Percentiles rank a stretch among this genome's conserved stretches.
phyloP scores from a whole-genome alignment of 2,888 invertebrate genomes.

The Patella ulyssiponensis region DNA sequence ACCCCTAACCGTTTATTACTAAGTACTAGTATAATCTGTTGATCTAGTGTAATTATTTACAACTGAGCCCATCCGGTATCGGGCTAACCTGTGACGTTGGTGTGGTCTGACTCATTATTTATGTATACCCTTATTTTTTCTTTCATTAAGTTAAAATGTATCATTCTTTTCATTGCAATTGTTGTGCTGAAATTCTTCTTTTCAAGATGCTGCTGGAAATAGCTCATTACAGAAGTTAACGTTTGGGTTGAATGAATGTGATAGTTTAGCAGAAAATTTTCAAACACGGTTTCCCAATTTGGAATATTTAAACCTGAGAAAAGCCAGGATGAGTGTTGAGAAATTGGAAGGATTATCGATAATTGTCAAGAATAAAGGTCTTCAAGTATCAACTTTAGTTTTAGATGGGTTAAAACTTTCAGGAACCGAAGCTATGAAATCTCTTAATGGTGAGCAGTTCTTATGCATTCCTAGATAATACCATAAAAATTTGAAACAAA shows the following conservation, averaged over 20 bases:
- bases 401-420: conserved; percentile 61
- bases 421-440: conserved; percentile 46
- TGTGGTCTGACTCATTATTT: no score
- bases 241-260: conserved; percentile 50
- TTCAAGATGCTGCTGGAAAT: conserved; percentile 33
- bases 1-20: no score
- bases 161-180: no score
- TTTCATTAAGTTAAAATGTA: no score
- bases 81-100: no score
- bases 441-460: conserved; percentile 43
- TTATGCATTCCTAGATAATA: neutral
- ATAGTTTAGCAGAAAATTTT: conserved; percentile 40
- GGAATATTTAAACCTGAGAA: conserved; percentile 53
- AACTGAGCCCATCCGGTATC: no score
- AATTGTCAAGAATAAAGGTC: conserved; percentile 8
- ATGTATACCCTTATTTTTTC: no score
- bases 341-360: conserved; percentile 33
- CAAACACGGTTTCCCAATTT: conserved; percentile 39
- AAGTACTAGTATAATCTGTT: no score
- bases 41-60: no score
- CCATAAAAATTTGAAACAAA: no score
- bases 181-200: neutral
- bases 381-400: conserved; percentile 43
- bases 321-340: conserved; percentile 44
- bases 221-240: conserved; percentile 45